phyloP scores from a whole-genome alignment of 1,140 invertebrate genomes.

The Eupeodes corollae region DNA sequence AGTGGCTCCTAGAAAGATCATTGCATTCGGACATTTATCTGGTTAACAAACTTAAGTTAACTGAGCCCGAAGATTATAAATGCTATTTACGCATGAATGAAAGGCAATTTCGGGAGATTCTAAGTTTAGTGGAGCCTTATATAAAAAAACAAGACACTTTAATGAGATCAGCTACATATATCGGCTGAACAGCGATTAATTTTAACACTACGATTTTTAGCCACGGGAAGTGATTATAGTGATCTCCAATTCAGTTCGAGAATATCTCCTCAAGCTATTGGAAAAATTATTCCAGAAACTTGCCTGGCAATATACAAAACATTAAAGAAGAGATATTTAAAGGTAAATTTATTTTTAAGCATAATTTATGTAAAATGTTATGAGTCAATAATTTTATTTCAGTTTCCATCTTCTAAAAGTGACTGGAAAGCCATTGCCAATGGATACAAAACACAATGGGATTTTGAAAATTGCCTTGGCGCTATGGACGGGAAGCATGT shows the following conservation, averaged over 20 bases:
- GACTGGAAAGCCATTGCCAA: conserved; percentile 1
- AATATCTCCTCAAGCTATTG: conserved; percentile 4
- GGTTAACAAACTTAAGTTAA: conserved; percentile 4
- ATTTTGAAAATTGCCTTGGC: conserved; percentile 35
- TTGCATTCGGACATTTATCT: neutral
- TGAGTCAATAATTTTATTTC: neutral
- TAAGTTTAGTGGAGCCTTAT: conserved; percentile 12
- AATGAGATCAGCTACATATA: conserved; percentile 21
- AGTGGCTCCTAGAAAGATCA: too few species aligned
- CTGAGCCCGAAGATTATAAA: conserved; percentile 10
- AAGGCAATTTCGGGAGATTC: conserved; percentile 6
- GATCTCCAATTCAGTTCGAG: neutral
- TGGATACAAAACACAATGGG: conserved; percentile 19
- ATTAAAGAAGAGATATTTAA: too few species aligned
- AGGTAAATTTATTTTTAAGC: too few species aligned
- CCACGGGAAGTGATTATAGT: conserved; percentile 12
- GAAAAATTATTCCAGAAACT: conserved; percentile 12
- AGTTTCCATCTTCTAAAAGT: neutral
- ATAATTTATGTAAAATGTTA: too few species aligned
- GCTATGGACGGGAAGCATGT: conserved; percentile 31
- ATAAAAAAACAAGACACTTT: conserved; percentile 20
- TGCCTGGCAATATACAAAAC: conserved; percentile 12
- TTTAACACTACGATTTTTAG: conserved; percentile 23
- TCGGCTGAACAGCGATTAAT: conserved; percentile 15
- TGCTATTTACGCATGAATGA: conserved; percentile 11